Evolutionary conservation across 1,140 invertebrate genomes (phyloP).

Genomic region (Eciton burchellii): DNA sequence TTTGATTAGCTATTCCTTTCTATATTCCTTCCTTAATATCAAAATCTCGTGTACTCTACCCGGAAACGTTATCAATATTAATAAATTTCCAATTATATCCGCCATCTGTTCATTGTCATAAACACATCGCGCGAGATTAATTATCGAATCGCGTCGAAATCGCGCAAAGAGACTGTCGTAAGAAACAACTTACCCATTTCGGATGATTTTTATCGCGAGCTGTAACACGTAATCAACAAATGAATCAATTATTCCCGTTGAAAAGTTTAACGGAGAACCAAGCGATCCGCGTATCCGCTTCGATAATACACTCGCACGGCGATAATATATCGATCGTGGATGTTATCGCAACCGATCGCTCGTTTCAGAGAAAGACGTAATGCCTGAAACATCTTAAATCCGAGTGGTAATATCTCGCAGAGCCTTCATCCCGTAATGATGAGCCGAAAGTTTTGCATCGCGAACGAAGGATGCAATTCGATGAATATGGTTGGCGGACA

Average conservation of each 20-base stretch:
- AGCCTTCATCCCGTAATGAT: neutral
- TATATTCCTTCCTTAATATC: conserved; percentile 28
- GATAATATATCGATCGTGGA: neutral
- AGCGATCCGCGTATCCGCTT: neutral
- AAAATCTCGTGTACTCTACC: conserved; percentile 38
- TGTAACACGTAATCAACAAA: too few species aligned
- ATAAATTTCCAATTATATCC: too few species aligned
- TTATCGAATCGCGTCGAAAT: too few species aligned
- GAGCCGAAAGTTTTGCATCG: conserved; percentile 41
- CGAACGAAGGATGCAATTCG: conserved; percentile 13
- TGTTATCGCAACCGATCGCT: neutral
- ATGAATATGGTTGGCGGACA: conserved; percentile 66
- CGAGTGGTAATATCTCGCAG: neutral
- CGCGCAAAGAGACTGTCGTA: too few species aligned
- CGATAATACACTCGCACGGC: neutral
- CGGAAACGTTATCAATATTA: conserved; percentile 1
- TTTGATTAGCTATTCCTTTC: conserved; percentile 66
- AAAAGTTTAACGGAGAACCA: neutral
- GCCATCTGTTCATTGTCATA: too few species aligned
- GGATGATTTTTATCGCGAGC: too few species aligned
- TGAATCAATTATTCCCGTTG: neutral
- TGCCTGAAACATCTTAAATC: too few species aligned
- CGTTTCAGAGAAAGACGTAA: too few species aligned
- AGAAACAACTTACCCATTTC: too few species aligned
- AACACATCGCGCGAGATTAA: neutral